Percentiles rank a stretch among this genome's conserved stretches.
These are phyloP conservation scores for Zapornia atra DNA, from an alignment of 2,113 vertebrate genomes.

Conservation along the genomic window DNA sequence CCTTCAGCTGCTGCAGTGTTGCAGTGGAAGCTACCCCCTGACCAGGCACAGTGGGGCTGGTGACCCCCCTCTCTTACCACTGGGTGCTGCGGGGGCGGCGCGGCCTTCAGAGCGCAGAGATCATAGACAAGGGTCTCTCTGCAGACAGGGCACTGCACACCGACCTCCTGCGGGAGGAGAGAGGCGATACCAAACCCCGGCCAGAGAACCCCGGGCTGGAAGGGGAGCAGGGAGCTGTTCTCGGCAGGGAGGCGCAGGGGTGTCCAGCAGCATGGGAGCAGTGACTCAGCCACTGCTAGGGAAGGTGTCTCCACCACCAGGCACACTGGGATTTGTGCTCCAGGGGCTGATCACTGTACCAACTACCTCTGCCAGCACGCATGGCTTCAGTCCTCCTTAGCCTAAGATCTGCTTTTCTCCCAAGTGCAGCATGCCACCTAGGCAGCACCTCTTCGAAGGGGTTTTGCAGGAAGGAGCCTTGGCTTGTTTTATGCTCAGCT, in stretches of 20 bases:
- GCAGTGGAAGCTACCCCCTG: background rate
- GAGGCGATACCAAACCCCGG: background rate
- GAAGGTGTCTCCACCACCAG: background rate
- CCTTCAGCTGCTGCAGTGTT: background rate
- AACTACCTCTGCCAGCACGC: background rate
- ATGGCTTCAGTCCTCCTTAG: background rate
- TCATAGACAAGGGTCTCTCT: conserved; percentile 76
- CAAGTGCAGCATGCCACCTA: background rate
- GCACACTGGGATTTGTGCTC: background rate
- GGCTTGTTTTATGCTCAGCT: background rate
- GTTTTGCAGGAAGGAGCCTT: background rate
- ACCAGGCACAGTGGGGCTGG: background rate
- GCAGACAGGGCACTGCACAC: conserved; percentile 81
- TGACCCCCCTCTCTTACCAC: conserved; percentile 69
- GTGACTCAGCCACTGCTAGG: accelerated
- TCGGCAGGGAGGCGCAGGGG: background rate
- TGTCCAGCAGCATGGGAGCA: background rate
- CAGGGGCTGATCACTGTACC: background rate
- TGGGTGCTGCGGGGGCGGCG: conserved; percentile 69
- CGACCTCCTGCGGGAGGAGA: conserved; percentile 40
- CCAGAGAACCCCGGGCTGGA: background rate
- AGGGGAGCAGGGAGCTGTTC: background rate
- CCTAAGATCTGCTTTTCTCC: background rate
- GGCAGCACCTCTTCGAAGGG: background rate
- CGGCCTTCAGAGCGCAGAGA: conserved; percentile 74